A percentile compares a stretch with the other conserved stretches of the same genome.
These are phyloP conservation scores for Coptodon rendalli DNA, from an alignment of 2,113 vertebrate genomes.

Conservation along the genomic window DNA sequence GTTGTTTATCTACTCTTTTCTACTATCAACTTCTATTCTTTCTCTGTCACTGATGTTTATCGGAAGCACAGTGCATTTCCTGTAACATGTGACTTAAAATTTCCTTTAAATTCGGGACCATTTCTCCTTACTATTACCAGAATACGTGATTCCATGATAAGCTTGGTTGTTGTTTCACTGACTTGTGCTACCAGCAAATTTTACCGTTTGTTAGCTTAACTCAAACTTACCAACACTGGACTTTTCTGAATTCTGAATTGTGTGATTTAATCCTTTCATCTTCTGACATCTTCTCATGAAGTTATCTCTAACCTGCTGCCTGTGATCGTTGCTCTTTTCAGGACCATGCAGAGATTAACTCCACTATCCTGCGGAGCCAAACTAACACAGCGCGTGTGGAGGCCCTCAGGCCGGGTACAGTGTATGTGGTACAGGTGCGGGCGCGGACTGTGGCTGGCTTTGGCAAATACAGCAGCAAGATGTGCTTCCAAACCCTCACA, in stretches of 20 bases:
- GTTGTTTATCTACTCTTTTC: not conserved
- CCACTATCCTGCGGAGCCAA: conserved; percentile 89
- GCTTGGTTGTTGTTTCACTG: not conserved
- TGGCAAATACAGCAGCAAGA: conserved; percentile 98
- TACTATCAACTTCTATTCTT: not conserved
- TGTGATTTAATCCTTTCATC: not conserved
- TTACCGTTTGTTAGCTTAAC: not conserved
- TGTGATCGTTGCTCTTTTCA: conserved; percentile 47
- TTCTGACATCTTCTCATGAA: not conserved
- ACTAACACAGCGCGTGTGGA: conserved; percentile 91
- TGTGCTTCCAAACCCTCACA: conserved; percentile 99
- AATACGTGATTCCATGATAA: not conserved
- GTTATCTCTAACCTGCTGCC: not conserved
- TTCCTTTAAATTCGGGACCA: not conserved
- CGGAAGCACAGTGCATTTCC: not conserved
- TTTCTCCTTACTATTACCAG: not conserved
- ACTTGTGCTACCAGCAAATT: not conserved
- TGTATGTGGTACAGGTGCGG: conserved; percentile 96
- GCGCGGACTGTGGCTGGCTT: conserved; percentile 95
- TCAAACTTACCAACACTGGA: not conserved
- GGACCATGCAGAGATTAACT: conserved; percentile 95
- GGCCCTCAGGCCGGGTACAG: conserved; percentile 83
- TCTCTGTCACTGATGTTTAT: not conserved
- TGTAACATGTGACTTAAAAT: not conserved
- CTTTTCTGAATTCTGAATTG: not conserved